Evolutionary conservation across 2,888 invertebrate genomes (phyloP).

Genomic region (Coleophora flavipennella): DNA sequence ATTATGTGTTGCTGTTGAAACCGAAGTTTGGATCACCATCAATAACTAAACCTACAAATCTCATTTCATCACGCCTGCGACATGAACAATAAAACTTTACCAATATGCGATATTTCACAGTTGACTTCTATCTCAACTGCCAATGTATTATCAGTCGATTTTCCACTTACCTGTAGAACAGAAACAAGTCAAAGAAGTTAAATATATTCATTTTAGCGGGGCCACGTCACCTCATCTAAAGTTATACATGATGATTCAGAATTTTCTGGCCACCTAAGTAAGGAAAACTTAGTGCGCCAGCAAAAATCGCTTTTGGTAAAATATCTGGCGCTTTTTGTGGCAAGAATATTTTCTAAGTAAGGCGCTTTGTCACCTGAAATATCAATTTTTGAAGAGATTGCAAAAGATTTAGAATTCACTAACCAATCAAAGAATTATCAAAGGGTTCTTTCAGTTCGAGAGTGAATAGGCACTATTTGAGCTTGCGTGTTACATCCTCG

Average conservation of each 20-base stretch:
- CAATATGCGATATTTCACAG: constrained; percentile 68
- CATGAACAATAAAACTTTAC: constrained; percentile 68
- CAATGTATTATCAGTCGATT: constrained; percentile 64
- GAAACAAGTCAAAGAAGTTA: too few species aligned
- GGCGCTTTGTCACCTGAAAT: too few species aligned
- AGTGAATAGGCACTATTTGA: too few species aligned
- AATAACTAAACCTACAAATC: neutral
- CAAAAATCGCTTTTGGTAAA: constrained; percentile 31
- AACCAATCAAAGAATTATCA: too few species aligned
- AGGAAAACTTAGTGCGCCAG: constrained; percentile 29
- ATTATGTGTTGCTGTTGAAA: too few species aligned
- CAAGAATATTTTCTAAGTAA: too few species aligned
- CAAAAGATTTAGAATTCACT: too few species aligned
- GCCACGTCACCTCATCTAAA: constrained; percentile 30
- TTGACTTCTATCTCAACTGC: constrained; percentile 63
- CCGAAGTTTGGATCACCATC: too few species aligned
- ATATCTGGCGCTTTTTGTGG: constrained; percentile 21
- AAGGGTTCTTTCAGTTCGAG: too few species aligned
- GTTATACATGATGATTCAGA: constrained; percentile 28
- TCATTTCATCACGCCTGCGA: constrained; percentile 54
- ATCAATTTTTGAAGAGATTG: neutral
- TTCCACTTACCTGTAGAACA: constrained; percentile 31
- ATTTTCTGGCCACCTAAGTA: constrained; percentile 17
- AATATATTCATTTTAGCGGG: too few species aligned
- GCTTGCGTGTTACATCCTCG: too few species aligned